Base-by-base conservation (phyloP, 2,888 invertebrate genomes). In the Xanthostigma xanthostigma region DNA sequence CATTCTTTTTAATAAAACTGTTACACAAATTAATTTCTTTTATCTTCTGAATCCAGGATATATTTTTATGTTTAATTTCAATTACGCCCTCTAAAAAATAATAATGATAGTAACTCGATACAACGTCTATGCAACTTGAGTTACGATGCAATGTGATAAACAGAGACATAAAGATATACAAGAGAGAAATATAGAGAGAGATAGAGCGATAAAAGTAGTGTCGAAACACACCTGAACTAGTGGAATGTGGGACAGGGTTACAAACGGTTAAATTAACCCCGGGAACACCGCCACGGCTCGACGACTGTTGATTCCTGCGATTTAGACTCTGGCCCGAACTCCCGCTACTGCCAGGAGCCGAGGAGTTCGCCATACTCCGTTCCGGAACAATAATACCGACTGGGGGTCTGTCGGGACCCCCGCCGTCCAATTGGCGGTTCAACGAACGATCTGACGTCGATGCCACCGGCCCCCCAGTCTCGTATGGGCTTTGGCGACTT, bases 181-280 rank as follows among this genome's bases (percentile, higher is more conserved):
- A 27, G 27, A 27, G 27, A 27, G 27, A 27, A 27, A 27, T 27
- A 27, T 27, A 27, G 27, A 27, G 27, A 27, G 6, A 27, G 27
- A 27, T 17, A 17, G 17, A 17, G 17, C 17, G 17, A 17, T 27
- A 27, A 27, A 5, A 27, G 41, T n/a, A 14, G 41, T 27, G 41
- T 45, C 45, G 50, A 55, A 58, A 75, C 77, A 67, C 69, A 81
- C 81, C 81, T 81, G 81, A 81, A 69, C 77, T 78, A 62, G 79
- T 79, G 64, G 80, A 71, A 68, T 76, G 70, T 58, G 79, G 78
- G 62, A 76, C 75, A 61, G 79, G 75, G 65, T 73, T 76, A 63
- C 64, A 57, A 55, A 81, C 81, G 62, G 78, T 75, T 61, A 81
- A 72, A 59, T 74, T 76, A 58, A 64, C 55, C 61, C 53, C 52